phyloP scores from a whole-genome alignment of 92 coral and sea anemone species.

The Epizoanthus illoricatus region DNA sequence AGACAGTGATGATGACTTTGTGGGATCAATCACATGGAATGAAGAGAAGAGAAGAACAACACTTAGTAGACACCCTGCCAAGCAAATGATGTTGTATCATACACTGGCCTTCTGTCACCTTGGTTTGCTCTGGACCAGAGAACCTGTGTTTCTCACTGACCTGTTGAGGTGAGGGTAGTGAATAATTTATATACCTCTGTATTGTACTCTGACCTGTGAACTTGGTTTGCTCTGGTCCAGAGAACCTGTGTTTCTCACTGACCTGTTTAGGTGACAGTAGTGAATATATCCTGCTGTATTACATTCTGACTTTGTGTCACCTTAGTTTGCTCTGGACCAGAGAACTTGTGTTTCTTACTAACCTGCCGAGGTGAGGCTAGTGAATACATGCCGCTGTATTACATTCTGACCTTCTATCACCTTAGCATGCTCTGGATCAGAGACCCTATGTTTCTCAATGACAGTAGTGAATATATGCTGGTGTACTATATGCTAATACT shows the following conservation, averaged over 20 bases:
- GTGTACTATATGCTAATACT: conserved; percentile 42
- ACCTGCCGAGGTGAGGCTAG: conserved; percentile 67
- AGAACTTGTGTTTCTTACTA: conserved; percentile 88
- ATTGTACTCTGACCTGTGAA: neutral
- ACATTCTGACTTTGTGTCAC: conserved; percentile 68
- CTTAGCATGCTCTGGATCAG: neutral
- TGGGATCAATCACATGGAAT: conserved; percentile 50
- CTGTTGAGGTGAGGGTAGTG: conserved; percentile 63
- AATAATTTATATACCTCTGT: neutral
- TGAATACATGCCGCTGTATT: neutral
- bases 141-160: conserved; percentile 88
- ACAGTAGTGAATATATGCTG: no score
- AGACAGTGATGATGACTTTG: conserved; percentile 47
- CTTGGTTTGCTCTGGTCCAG: neutral
- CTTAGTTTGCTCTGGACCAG: conserved; percentile 72
- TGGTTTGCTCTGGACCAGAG: conserved; percentile 74
- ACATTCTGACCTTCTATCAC: neutral
- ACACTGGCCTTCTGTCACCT: conserved; percentile 74
- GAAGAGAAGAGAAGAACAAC: neutral
- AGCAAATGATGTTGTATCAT: neutral
- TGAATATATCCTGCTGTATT: neutral
- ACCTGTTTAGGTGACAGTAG: no score
- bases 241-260: neutral
- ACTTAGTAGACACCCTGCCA: neutral
- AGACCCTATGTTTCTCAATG: neutral